Evolutionary conservation across 2,797 vertebrate species (phyloP).

Genomic region (Peromyscus nudipes): DNA sequence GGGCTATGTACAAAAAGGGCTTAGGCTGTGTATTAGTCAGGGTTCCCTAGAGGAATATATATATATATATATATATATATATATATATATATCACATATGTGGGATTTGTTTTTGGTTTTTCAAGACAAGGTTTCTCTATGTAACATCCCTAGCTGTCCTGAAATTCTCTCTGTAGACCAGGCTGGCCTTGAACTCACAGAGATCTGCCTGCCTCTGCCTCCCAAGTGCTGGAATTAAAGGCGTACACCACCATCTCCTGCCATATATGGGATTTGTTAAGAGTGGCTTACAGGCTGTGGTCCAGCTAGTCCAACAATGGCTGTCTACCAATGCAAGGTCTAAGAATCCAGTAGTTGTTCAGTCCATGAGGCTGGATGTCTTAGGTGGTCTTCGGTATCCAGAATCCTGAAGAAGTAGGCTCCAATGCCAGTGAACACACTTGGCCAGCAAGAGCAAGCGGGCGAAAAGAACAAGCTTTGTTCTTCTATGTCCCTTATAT

Average conservation of each 20-base stretch:
- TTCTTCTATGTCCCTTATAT: background rate
- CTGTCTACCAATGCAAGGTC: background rate
- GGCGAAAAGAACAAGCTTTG: background rate
- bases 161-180: no score
- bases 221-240: no score
- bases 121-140: no score
- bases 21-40: background rate
- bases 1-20: background rate
- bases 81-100: no score
- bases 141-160: no score
- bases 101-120: no score
- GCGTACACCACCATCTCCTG: no score
- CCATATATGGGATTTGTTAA: background rate
- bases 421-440: background rate
- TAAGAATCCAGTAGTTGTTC: background rate
- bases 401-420: background rate
- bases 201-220: no score
- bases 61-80: background rate
- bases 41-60: background rate
- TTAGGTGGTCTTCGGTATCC: background rate
- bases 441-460: background rate
- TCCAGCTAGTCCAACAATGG: background rate
- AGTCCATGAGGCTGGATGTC: background rate
- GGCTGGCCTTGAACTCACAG: no score
- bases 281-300: background rate